These are phyloP conservation scores for Engraulis encrasicolus DNA, from an alignment of 2,113 vertebrate species.

Conservation along the genomic window DNA sequence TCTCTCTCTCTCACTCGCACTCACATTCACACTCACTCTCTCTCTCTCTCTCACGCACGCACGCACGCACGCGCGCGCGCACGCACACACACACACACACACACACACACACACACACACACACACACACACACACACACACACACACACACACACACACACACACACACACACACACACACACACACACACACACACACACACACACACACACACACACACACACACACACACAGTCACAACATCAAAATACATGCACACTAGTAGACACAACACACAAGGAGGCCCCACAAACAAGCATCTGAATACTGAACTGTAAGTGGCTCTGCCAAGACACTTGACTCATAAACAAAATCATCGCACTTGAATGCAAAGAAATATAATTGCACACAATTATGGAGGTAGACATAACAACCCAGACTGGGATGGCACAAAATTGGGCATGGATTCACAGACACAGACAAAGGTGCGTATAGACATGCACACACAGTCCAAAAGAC, in stretches of 20 bases:
- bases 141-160: background rate
- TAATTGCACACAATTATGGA: constrained; percentile 9
- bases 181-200: constrained; percentile 1
- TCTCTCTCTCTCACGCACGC: too few relatives aligned
- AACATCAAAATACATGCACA: too few relatives aligned
- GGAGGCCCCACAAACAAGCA: background rate
- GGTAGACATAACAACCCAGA: constrained; percentile 11
- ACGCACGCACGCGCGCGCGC: too few relatives aligned
- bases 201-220: background rate
- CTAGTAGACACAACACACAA: constrained; percentile 8
- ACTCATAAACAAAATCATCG: constrained; percentile 2
- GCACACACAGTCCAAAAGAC: background rate
- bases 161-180: background rate
- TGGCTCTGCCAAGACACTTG: background rate
- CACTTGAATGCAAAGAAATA: constrained; percentile 18
- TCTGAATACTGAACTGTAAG: background rate
- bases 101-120: background rate
- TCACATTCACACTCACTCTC: too few relatives aligned
- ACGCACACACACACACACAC: background rate
- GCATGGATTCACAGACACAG: background rate
- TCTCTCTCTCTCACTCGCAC: too few relatives aligned
- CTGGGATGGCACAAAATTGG: background rate
- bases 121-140: background rate
- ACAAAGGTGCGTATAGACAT: background rate
- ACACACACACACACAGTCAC: background rate